Evolutionary conservation across 2,113 vertebrate genomes (phyloP).

Genomic region (Stegostoma tigrinum): DNA sequence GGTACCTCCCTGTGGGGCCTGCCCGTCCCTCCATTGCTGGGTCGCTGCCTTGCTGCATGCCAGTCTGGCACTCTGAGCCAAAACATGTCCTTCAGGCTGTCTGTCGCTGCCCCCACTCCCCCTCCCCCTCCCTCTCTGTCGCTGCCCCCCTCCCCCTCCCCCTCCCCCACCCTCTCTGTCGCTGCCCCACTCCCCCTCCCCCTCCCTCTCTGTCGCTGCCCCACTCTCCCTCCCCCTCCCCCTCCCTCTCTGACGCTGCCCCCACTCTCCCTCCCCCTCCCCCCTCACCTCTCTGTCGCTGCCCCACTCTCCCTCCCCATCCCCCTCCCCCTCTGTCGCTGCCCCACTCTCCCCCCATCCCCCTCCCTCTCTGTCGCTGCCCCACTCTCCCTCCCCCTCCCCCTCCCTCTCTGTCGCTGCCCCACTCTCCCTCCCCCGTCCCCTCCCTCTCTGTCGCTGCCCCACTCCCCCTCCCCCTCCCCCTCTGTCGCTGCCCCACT

Average conservation of each 20-base stretch:
- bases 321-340: no score
- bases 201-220: no score
- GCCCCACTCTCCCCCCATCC: neutral
- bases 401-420: no score
- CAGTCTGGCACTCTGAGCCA: neutral
- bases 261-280: no score
- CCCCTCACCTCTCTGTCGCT: neutral
- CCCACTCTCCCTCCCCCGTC: neutral
- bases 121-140: neutral
- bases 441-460: accelerated
- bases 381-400: neutral
- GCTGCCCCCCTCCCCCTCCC: no score
- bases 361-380: no score
- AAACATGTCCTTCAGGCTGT: accelerated
- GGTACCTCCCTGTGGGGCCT: slow-evolving; percentile 39
- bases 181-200: no score
- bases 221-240: no score
- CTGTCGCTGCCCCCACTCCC: accelerated
- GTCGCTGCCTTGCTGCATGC: neutral
- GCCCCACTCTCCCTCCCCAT: no score
- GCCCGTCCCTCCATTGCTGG: neutral
- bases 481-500: neutral
- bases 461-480: neutral
- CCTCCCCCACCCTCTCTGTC: neutral
- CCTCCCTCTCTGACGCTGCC: no score